These are phyloP conservation scores for Gobio gobio DNA, from an alignment of 2,113 vertebrate genomes.

Conservation along the genomic window DNA sequence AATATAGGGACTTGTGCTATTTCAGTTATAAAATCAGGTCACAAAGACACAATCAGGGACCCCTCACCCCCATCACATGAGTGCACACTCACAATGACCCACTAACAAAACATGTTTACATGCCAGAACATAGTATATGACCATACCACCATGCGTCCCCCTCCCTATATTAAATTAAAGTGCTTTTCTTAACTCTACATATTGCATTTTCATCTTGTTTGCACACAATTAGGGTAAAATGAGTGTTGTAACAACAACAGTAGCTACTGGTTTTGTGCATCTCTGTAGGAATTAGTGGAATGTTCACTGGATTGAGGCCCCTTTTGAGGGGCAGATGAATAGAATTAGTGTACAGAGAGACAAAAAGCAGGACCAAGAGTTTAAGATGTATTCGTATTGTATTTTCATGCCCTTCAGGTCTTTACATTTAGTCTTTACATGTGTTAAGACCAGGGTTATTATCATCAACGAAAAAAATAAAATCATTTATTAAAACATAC, in stretches of 20 bases:
- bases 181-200: background rate
- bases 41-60: background rate
- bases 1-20: too few relatives aligned
- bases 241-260: background rate
- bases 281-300: conserved; percentile 15
- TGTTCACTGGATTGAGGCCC: background rate
- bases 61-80: conserved; percentile 1
- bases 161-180: background rate
- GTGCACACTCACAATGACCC: conserved; percentile 16
- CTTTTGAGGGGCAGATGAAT: background rate
- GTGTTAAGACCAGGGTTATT: background rate
- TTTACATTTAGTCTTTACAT: background rate
- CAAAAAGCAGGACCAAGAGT: background rate
- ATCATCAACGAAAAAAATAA: background rate
- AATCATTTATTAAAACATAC: background rate
- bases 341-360: background rate
- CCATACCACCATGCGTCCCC: background rate
- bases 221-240: background rate
- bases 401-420: background rate
- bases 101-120: background rate
- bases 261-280: background rate
- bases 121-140: background rate
- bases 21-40: background rate
- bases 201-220: background rate
- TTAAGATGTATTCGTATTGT: background rate